Evolutionary conservation across 2,113 vertebrate species (phyloP).

Genomic region (Phalacrocorax carbo): DNA sequence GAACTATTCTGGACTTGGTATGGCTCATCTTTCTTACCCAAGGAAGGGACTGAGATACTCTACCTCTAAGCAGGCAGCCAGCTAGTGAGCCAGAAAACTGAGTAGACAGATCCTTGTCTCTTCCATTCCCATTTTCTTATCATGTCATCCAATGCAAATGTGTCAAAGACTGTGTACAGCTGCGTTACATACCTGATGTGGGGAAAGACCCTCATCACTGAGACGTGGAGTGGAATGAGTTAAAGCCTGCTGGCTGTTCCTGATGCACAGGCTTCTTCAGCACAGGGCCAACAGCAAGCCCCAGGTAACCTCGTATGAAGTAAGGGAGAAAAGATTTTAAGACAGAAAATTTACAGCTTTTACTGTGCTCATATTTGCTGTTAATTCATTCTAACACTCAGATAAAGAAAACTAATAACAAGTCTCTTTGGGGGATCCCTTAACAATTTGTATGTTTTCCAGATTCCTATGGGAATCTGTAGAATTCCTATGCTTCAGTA

Average conservation of each 20-base stretch:
- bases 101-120: not conserved
- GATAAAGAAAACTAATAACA: not conserved
- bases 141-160: not conserved
- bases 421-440: not conserved
- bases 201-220: not conserved
- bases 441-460: not conserved
- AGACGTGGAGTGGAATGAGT: not conserved
- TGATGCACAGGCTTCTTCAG: not conserved
- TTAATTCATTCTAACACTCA: not conserved
- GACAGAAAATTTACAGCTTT: not conserved
- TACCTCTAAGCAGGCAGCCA: not conserved
- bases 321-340: not conserved
- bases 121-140: not conserved
- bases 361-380: not conserved
- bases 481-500: not conserved
- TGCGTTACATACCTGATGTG: not conserved
- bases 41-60: not conserved
- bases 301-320: not conserved
- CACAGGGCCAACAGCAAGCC: not conserved
- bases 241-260: not conserved
- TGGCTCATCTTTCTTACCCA: not conserved
- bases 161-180: not conserved
- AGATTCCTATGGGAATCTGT: not conserved
- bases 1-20: not conserved
- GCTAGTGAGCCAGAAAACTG: not conserved